Conservation (phyloP, 2,113 vertebrate species). For the Aegithalos caudatus region DNA sequence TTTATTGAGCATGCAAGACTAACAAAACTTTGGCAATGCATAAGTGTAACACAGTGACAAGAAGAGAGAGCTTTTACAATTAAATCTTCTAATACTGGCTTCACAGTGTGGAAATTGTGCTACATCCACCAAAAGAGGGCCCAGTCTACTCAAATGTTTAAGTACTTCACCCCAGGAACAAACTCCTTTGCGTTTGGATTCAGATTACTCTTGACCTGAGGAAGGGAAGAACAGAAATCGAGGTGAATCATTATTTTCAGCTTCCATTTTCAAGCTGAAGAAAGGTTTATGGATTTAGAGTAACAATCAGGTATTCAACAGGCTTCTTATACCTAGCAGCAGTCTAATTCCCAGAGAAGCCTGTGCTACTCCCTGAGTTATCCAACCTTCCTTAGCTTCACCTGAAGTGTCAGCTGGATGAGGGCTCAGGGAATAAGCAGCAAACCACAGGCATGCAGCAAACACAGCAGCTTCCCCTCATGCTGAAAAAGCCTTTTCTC, state of each 20-base stretch:
- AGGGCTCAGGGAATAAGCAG: background rate
- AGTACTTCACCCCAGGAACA: slow-evolving; percentile 91
- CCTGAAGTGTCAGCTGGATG: background rate
- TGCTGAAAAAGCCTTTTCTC: background rate
- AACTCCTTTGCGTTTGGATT: slow-evolving; percentile 96
- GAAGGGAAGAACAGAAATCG: slow-evolving; percentile 48
- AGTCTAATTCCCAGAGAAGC: background rate
- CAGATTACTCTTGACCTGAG: slow-evolving; percentile 88
- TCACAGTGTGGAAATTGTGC: slow-evolving; percentile 88
- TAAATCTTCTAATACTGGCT: slow-evolving; percentile 86
- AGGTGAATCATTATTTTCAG: background rate
- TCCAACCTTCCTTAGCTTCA: background rate
- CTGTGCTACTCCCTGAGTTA: background rate
- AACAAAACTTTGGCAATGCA: slow-evolving; percentile 93
- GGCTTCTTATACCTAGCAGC: background rate
- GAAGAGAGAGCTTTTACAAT: slow-evolving; percentile 85
- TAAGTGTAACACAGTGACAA: slow-evolving; percentile 89
- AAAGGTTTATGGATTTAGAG: background rate
- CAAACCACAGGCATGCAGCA: background rate
- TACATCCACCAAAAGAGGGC: slow-evolving; percentile 79
- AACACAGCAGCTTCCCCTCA: background rate
- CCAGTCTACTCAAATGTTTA: slow-evolving; percentile 83
- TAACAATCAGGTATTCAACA: fast-evolving
- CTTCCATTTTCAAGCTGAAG: background rate
- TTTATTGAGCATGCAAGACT: slow-evolving; percentile 88